Evolutionary conservation across 1,140 invertebrate species (phyloP).

Genomic region (Aphelinus certus): DNA sequence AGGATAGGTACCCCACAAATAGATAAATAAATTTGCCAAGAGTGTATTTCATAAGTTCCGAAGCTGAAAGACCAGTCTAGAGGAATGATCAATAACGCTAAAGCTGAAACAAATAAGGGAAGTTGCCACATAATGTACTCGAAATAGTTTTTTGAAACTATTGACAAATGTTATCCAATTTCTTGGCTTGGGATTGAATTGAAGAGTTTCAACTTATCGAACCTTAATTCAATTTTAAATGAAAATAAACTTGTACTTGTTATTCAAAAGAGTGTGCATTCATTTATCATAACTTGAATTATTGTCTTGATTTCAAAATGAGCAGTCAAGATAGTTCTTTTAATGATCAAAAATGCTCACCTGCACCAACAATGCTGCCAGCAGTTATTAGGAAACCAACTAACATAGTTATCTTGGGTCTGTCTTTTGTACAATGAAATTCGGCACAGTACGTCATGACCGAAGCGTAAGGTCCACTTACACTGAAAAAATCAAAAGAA

Average conservation of each 20-base stretch:
- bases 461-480: constrained; percentile 78
- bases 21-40: constrained; percentile 83
- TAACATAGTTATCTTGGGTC: constrained; percentile 69
- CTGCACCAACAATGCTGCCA: constrained; percentile 56
- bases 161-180: no score
- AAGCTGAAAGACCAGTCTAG: constrained; percentile 54
- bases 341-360: constrained; percentile 38
- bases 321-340: not conserved
- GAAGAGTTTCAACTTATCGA: not conserved
- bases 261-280: no score
- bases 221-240: not conserved
- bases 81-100: constrained; percentile 68
- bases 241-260: not conserved
- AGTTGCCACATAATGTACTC: no score
- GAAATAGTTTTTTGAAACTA: no score
- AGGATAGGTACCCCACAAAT: constrained; percentile 73
- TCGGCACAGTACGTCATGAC: constrained; percentile 77
- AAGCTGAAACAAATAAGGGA: constrained; percentile 46
- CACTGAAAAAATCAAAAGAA: constrained; percentile 60
- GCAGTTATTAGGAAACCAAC: constrained; percentile 67
- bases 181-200: no score
- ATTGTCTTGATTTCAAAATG: not conserved
- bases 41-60: constrained; percentile 60
- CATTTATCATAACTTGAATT: no score
- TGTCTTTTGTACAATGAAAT: constrained; percentile 71